Conservation (phyloP, 2,797 vertebrate genomes). For the Ctenopoma multispine region DNA sequence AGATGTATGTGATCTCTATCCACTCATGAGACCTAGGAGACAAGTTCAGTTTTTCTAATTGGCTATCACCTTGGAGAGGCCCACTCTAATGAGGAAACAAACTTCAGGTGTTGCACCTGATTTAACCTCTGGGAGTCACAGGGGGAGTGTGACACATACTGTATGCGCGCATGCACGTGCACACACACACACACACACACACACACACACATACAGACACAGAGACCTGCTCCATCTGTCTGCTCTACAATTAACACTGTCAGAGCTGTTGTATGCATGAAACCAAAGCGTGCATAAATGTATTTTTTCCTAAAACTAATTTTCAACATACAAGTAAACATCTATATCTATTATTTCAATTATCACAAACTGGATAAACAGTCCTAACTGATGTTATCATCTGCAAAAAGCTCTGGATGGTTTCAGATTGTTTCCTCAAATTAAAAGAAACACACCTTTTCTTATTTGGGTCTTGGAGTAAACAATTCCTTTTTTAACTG, state of each 20-base stretch:
- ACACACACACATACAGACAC: slow-evolving; percentile 21
- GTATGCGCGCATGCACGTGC: neutral
- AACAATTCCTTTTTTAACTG: slow-evolving; percentile 35
- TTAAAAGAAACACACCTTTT: neutral
- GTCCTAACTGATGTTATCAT: neutral
- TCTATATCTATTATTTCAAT: neutral
- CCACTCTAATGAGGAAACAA: slow-evolving; percentile 65
- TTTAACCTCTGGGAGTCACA: slow-evolving; percentile 57
- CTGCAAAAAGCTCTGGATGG: neutral
- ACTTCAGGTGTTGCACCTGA: slow-evolving; percentile 65
- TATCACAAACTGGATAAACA: neutral
- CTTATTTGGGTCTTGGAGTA: slow-evolving; percentile 19
- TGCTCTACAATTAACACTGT: slow-evolving; percentile 26
- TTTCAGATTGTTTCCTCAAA: slow-evolving; percentile 4
- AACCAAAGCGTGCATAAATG: neutral
- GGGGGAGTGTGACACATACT: slow-evolving; percentile 47
- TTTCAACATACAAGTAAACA: slow-evolving; percentile 3
- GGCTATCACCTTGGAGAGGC: slow-evolving; percentile 67
- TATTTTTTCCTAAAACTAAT: neutral
- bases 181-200: slow-evolving; percentile 24
- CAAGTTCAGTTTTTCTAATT: slow-evolving; percentile 63
- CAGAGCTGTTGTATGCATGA: neutral
- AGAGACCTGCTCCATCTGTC: slow-evolving; percentile 50
- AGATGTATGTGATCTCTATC: slow-evolving; percentile 50
- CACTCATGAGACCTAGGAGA: slow-evolving; percentile 39